Evolutionary conservation across 2,888 invertebrate species (phyloP), one percentile per base, ranked within the genome.

Genomic region (Ormyrus rosae): DNA sequence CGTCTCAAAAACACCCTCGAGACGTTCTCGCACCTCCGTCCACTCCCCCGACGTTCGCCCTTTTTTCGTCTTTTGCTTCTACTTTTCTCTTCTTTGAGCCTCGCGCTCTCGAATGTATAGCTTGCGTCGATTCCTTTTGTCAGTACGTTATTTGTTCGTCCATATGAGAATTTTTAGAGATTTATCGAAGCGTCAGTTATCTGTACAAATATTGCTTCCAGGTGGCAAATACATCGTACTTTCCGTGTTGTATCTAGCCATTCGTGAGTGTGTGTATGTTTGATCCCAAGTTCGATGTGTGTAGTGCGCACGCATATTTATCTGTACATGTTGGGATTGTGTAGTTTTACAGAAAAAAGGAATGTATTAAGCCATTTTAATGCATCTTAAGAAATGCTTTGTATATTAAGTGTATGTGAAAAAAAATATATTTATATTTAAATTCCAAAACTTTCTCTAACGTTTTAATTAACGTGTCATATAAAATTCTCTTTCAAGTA

Each of bases 1-100:
- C 63, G 69, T 69, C 76, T 76, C 48, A 61, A 68, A 75, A 48
- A 69, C 76, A 69, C 69, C 50, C 68, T 76, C 63, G 69, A 68
- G 76, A 76, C 46, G 58, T 46, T 53, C 68, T 48, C 58, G 13
- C 50, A 19, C 56, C 56, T 34, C 34, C 34, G 34, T 34, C 34
- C 10, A n/a, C 19, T 19, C 51, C 45, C 51, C 8, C 11, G 5
- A 11, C 48, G 5, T 34, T 8, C 10, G n/a, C 53, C 46, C 11
- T 45, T 53, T 55, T 45, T 53, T 19, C 67, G 6, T 56, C 19
- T 48, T 34, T 34, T 4, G 34, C 34, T 34, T 4, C 34, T 34
- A 34, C 34, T 34, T 34, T 34, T 19, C 48, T 56, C 46, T 61
- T 63, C 69, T 69, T 75, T 67, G 45, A 67, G 58, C 60, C 19